These are phyloP conservation scores for Paramacrobiotus metropolitanus DNA, from an alignment of 1,140 invertebrate species.

Conservation along the genomic window DNA sequence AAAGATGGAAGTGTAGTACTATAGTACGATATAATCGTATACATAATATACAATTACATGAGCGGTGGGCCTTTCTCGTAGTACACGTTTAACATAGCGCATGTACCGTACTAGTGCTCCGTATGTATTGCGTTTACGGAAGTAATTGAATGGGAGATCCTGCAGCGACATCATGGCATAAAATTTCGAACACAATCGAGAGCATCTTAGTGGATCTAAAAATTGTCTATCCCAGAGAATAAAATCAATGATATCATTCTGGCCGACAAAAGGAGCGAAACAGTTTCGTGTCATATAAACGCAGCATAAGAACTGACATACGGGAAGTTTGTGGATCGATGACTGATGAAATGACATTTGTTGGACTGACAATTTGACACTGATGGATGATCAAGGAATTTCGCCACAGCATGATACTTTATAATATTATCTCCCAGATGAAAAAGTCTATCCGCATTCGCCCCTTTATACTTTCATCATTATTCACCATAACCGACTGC, in stretches of 20 bases:
- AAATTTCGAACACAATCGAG: too few relatives aligned
- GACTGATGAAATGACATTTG: constrained; percentile 5
- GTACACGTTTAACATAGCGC: too few relatives aligned
- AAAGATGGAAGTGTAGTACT: too few relatives aligned
- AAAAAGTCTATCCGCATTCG: not conserved
- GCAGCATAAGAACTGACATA: not conserved
- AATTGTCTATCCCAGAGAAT: too few relatives aligned
- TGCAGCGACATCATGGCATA: too few relatives aligned
- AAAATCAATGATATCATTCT: not conserved
- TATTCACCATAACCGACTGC: not conserved
- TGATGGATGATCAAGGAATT: constrained; percentile 5
- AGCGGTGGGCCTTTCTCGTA: too few relatives aligned
- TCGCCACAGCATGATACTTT: not conserved
- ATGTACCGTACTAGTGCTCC: too few relatives aligned
- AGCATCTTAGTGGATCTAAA: too few relatives aligned
- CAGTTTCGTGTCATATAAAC: not conserved
- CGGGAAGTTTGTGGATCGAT: not conserved
- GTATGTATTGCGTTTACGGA: too few relatives aligned
- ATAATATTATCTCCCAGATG: not conserved
- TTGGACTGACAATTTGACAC: constrained; percentile 2
- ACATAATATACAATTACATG: too few relatives aligned
- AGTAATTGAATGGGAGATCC: too few relatives aligned
- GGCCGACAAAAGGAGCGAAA: not conserved
- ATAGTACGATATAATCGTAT: too few relatives aligned
- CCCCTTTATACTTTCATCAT: not conserved